Percentiles rank a stretch among this genome's conserved stretches.
Evolutionary conservation across 1,140 invertebrate species (phyloP).

Genomic region (Berghia stephanieae): DNA sequence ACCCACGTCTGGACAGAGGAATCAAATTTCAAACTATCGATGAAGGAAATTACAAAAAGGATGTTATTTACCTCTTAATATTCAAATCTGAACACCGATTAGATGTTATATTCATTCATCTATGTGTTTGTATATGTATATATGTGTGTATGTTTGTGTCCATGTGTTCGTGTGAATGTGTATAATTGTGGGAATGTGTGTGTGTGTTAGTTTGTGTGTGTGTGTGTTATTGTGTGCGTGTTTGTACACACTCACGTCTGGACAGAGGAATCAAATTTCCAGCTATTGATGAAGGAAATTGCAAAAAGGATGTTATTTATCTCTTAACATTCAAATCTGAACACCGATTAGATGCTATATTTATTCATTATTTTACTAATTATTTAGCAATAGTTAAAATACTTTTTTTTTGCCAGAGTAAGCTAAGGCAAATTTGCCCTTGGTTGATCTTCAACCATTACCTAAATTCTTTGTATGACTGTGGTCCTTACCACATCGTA

Average conservation of each 20-base stretch:
- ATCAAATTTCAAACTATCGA: background rate
- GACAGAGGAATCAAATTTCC: background rate
- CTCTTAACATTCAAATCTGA: no score
- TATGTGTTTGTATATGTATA: background rate
- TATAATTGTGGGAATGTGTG: background rate
- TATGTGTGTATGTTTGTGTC: background rate
- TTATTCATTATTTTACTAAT: no score
- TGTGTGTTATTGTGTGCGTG: background rate
- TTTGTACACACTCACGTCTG: background rate
- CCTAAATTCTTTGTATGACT: no score
- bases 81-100: no score
- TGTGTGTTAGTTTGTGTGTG: background rate
- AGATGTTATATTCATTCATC: background rate
- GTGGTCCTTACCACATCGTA: no score
- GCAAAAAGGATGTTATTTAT: background rate
- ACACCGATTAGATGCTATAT: no score
- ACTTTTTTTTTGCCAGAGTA: no score
- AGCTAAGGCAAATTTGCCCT: no score
- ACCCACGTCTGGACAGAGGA: background rate
- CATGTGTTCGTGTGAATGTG: background rate
- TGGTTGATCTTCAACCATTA: no score
- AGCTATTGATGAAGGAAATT: background rate
- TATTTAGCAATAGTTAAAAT: no score
- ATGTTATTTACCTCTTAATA: no score
- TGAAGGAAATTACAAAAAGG: background rate